Evolutionary conservation across 2,888 invertebrate species (phyloP).

Genomic region (Coleophora deauratella): DNA sequence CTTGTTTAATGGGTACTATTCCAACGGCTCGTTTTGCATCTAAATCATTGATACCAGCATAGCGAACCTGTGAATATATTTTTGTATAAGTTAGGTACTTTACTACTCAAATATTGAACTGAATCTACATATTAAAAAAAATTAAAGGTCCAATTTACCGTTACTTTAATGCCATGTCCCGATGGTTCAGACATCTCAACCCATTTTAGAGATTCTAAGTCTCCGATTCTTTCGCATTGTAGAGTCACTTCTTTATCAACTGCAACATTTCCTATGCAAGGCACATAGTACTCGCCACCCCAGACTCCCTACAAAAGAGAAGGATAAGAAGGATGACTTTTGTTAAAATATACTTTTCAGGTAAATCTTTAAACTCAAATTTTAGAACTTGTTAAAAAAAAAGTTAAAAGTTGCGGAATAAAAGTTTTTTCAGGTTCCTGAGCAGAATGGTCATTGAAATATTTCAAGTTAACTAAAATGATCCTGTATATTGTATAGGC

Average conservation of each 20-base stretch:
- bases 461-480: too few relatives aligned
- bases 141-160: too few relatives aligned
- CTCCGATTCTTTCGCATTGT: constrained; percentile 21
- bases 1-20: constrained; percentile 9
- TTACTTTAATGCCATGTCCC: constrained; percentile 25
- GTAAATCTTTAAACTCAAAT: too few relatives aligned
- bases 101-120: too few relatives aligned
- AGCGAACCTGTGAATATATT: constrained; percentile 15
- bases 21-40: constrained; percentile 29
- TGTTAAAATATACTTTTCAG: too few relatives aligned
- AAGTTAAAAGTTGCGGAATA: too few relatives aligned
- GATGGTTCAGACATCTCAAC: constrained; percentile 20
- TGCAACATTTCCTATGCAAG: constrained; percentile 13
- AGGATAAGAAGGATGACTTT: too few relatives aligned
- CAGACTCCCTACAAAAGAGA: constrained; percentile 21
- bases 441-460: too few relatives aligned
- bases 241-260: constrained; percentile 15
- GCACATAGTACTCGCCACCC: constrained; percentile 30
- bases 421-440: too few relatives aligned
- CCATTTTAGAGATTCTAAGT: constrained; percentile 33
- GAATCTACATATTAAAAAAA: too few relatives aligned
- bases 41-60: constrained; percentile 20
- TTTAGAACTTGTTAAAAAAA: too few relatives aligned
- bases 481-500: too few relatives aligned
- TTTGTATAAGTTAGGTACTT: neutral